These are phyloP conservation scores for Sphaerophoria taeniata DNA, from an alignment of 2,888 invertebrate genomes.

Conservation along the genomic window DNA sequence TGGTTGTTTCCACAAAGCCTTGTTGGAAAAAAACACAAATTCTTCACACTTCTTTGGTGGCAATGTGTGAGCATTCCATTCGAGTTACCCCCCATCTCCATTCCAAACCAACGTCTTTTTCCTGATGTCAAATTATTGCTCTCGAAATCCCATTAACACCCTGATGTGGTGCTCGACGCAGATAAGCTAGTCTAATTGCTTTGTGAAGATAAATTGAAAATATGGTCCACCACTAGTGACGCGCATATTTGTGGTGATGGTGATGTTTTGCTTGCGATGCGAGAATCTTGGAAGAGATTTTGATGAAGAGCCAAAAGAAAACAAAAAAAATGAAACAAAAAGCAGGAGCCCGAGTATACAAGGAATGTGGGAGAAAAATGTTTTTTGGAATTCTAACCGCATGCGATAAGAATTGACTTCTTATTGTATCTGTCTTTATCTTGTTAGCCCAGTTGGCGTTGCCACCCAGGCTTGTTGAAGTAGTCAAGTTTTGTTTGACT, in stretches of 20 bases:
- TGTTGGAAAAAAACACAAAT: too few species aligned
- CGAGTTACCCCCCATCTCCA: neutral
- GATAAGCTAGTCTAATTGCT: conserved; percentile 70
- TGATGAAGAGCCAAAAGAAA: neutral
- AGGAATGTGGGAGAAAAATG: conserved; percentile 20
- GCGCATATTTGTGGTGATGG: conserved; percentile 52
- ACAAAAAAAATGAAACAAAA: conserved; percentile 11
- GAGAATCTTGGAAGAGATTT: neutral
- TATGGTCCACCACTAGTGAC: conserved; percentile 62
- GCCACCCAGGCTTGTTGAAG: too few species aligned
- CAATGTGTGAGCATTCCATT: too few species aligned
- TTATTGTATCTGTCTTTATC: conserved; percentile 41
- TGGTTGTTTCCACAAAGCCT: too few species aligned
- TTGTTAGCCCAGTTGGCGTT: neutral
- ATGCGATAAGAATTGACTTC: conserved; percentile 64
- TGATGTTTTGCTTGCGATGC: neutral
- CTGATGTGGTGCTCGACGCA: conserved; percentile 66
- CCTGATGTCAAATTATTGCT: conserved; percentile 62
- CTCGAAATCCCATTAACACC: conserved; percentile 70
- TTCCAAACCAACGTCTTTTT: conserved; percentile 10
- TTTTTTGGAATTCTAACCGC: conserved; percentile 58
- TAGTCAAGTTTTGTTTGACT: too few species aligned
- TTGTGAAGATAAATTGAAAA: conserved; percentile 63
- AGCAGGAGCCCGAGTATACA: neutral
- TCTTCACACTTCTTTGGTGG: too few species aligned